These are phyloP conservation scores for Caenorhabditis afra DNA, from an alignment of 2,888 invertebrate species.

Conservation along the genomic window DNA sequence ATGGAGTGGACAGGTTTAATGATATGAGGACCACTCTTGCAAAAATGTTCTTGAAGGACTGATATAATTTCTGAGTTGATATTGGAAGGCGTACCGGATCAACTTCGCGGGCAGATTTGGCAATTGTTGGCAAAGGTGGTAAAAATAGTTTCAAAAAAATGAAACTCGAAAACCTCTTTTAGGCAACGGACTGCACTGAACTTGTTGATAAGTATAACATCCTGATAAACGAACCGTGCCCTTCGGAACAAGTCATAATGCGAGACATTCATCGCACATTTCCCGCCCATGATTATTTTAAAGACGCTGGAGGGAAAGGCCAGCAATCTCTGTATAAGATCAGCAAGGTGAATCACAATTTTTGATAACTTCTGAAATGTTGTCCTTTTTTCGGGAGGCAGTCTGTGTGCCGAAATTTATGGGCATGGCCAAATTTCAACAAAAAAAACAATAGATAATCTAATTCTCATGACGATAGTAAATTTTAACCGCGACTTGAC, in stretches of 20 bases:
- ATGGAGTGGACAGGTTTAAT: too few relatives aligned
- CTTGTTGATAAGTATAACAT: slow-evolving; percentile 90
- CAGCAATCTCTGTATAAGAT: slow-evolving; percentile 96
- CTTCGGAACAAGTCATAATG: slow-evolving; percentile 94
- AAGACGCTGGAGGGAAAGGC: slow-evolving; percentile 88
- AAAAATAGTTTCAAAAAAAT: too few relatives aligned
- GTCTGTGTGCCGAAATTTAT: too few relatives aligned
- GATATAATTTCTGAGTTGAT: slow-evolving; percentile 89
- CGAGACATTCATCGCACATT: slow-evolving; percentile 98
- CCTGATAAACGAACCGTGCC: slow-evolving; percentile 87
- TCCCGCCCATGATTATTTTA: slow-evolving; percentile 98
- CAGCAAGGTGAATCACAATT: slow-evolving; percentile 87
- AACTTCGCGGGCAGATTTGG: slow-evolving; percentile 97
- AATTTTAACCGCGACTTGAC: too few relatives aligned
- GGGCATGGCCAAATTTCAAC: too few relatives aligned
- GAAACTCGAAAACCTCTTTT: too few relatives aligned
- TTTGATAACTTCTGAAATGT: too few relatives aligned
- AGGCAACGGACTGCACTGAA: slow-evolving; percentile 85
- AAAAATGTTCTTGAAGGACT: too few relatives aligned
- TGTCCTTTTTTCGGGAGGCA: too few relatives aligned
- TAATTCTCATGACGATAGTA: too few relatives aligned
- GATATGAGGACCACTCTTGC: too few relatives aligned
- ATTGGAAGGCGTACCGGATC: slow-evolving; percentile 92
- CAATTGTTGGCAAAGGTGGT: slow-evolving; percentile 88
- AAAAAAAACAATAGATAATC: too few relatives aligned